Conservation (phyloP, 1,140 invertebrate genomes). For the fruit fly (Drosophila melanogaster) region DNA sequence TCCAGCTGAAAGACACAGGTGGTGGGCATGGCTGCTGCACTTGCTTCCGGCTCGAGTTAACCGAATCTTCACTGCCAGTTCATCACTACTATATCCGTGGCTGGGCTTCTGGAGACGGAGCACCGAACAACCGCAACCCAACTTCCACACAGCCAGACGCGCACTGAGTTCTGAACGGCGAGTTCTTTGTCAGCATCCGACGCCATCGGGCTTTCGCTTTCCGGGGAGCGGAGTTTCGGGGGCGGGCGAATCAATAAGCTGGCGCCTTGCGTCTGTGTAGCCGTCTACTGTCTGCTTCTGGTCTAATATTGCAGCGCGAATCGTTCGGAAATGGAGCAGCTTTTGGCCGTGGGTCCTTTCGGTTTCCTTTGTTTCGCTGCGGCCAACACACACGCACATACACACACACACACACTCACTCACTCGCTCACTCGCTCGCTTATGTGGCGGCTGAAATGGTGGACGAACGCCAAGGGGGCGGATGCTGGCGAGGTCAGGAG, state of each 20-base stretch:
- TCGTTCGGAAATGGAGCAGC: conserved; percentile 62
- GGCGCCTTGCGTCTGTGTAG: conserved; percentile 80
- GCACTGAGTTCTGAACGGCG: conserved; percentile 54
- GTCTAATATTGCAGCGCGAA: conserved; percentile 73
- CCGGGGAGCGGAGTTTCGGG: conserved; percentile 12
- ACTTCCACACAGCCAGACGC: conserved; percentile 77
- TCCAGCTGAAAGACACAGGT: conserved; percentile 80
- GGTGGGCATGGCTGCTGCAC: conserved; percentile 67
- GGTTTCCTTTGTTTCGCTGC: conserved; percentile 61
- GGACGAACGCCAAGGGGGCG: conserved; percentile 9
- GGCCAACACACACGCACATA: conserved; percentile 11
- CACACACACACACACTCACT: not conserved
- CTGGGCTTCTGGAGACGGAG: not conserved
- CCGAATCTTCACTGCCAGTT: conserved; percentile 12
- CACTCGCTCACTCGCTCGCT: too few relatives aligned
- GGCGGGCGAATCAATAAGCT: conserved; percentile 77
- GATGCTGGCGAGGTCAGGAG: conserved; percentile 59
- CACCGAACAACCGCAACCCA: conserved; percentile 50
- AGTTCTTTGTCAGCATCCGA: conserved; percentile 60
- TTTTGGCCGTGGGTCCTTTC: conserved; percentile 57
- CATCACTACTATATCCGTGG: not conserved
- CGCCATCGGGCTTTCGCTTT: conserved; percentile 56
- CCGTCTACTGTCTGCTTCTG: conserved; percentile 78
- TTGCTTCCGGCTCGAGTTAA: conserved; percentile 5
- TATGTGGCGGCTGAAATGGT: conserved; percentile 8